Percentiles rank a stretch among this genome's conserved stretches.
phyloP scores from a whole-genome alignment of 1,140 invertebrate genomes.

The Hyles euphorbiae region DNA sequence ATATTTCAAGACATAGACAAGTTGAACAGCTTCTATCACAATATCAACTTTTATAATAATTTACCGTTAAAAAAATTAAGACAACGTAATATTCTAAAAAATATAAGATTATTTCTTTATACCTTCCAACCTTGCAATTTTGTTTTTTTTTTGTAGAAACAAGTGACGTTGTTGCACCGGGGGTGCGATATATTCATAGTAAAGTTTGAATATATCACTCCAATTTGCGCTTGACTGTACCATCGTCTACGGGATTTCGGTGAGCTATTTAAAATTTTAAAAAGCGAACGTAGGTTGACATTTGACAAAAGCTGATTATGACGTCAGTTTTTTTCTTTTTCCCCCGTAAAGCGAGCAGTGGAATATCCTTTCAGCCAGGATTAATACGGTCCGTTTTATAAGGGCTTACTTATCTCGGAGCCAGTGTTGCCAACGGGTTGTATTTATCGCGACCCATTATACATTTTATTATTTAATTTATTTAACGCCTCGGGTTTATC shows the following conservation, averaged over 20 bases:
- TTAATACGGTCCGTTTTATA: constrained; percentile 72
- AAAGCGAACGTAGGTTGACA: constrained; percentile 64
- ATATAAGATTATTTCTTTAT: too few species aligned
- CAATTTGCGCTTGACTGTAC: constrained; percentile 34
- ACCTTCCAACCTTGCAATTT: too few species aligned
- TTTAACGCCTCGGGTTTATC: constrained; percentile 68
- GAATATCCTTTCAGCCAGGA: constrained; percentile 63
- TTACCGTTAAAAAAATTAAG: too few species aligned
- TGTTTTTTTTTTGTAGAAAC: too few species aligned
- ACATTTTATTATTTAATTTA: constrained; percentile 75
- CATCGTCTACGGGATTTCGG: constrained; percentile 27
- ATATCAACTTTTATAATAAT: too few species aligned
- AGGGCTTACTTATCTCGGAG: constrained; percentile 67
- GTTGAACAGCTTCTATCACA: too few species aligned
- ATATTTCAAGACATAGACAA: too few species aligned
- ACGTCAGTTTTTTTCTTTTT: constrained; percentile 66
- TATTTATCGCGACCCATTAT: constrained; percentile 72
- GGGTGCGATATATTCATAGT: too few species aligned
- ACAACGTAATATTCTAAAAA: too few species aligned
- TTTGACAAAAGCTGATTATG: constrained; percentile 75
- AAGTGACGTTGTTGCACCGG: too few species aligned
- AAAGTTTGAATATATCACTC: background rate
- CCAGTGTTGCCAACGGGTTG: constrained; percentile 62
- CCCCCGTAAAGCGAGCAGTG: constrained; percentile 28
- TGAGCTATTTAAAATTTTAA: constrained; percentile 66